Evolutionary conservation across 2,888 invertebrate genomes (phyloP), one percentile per base, ranked within the genome.

Genomic region (Cephus nigrinus): DNA sequence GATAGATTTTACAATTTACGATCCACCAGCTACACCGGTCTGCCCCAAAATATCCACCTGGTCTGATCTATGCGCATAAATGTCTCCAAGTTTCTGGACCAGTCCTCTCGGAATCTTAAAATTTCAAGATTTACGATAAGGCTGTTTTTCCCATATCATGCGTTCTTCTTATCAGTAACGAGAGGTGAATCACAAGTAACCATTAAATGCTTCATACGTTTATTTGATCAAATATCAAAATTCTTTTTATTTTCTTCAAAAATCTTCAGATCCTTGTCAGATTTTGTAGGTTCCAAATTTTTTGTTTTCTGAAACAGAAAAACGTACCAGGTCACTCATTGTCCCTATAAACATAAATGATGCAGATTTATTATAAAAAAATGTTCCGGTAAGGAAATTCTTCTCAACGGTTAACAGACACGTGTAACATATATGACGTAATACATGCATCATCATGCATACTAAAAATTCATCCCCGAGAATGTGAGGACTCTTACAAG

Each of bases 1-100:
- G 91, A 91, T 91, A 91, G 91, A 91, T 91, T 91, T 91, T 90
- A 89, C 88, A 90, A 91, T 91, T 91, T 91, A 91, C 89, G 91
- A 89, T 84, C 82, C 34, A 71, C 71, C 55, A 55, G 71, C 71
- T 71, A 33, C 33, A 71, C 71, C 31, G 5, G 71, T 33, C 32
- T 71, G 55, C 71, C 32, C 71, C 71, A 71, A 71, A 71, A 71
- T 71, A 71, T 71, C 71, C 55, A 55, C 55, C 55, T 55, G 55
- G 55, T 55, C 55, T 55, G 55, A 55, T 55, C 23, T 55, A 55
- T 55, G 55, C 55, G 55, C 23, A 55, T 15, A 55, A 55, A 55
- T 55, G 55, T 55, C 55, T 55, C 55, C 55, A 55, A 55, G 55
- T 55, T 55, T 55, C 23, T 23, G 55, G 23, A 55, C 5, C 55